Evolutionary conservation across 1,140 invertebrate species (phyloP), one percentile per base, ranked within the genome.

Genomic region (Cardiocondyla obscurior): DNA sequence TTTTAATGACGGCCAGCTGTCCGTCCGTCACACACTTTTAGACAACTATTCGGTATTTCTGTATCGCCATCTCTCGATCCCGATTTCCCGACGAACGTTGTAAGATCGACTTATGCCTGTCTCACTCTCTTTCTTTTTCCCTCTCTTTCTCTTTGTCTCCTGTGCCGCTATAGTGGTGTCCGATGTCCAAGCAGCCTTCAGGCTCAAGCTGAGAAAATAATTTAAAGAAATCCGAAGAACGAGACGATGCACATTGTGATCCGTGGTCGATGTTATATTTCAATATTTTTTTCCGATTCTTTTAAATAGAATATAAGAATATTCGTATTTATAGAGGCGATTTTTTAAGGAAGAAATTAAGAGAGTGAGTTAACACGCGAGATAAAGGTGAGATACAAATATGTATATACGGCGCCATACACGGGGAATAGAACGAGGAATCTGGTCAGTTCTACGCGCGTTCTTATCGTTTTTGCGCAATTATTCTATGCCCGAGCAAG

Each of bases 1-100:
- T 94, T 94, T 94, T 93, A 94, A 94, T 94, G 93, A 94, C 92
- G 92, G 92, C 93, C 93, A 93, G 93, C 93, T 94, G 93, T 93
- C 93, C 90, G 92, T 94, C 93, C 85, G 88, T 91, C 90, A 90
- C 87, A 90, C 91, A 90, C 85, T 93, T 93, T 92, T 92, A 92
- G 92, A 92, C 87, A 89, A 91, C 82, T 90, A 90, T 90, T 88
- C 90, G 82, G 90, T 90, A 85, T 85, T 85, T 86, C 87, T 85
- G 86, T 85, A 88, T 89, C 85, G 74, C 84, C 88, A 89, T 89
- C 79, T 83, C 79, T 86, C 79, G 86, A 88, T 88, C 73, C 30
- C 77, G 84, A 89, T 89, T 86, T 81, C 72, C 60, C 49, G 30
- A 64, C 42, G 64, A n/a, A 16, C 12, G 25, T 39, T 33, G 53